Percentiles rank a stretch among this genome's conserved stretches.
These are phyloP conservation scores for Rhynchotus rufescens DNA, from an alignment of 2,797 vertebrate species.

Conservation along the genomic window DNA sequence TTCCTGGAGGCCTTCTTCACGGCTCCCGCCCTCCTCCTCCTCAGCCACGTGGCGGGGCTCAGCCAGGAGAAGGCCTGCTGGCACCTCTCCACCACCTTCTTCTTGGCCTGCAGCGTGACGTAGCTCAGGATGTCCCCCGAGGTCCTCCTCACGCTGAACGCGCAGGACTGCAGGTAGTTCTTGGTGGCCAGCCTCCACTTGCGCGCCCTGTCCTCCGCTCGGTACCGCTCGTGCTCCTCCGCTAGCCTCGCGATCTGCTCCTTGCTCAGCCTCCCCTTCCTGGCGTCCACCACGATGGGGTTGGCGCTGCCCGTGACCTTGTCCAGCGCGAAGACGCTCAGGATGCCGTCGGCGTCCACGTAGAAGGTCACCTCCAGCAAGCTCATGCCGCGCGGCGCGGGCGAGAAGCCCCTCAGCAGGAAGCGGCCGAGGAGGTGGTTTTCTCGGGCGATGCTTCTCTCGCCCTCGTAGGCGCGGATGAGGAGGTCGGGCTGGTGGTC, in stretches of 20 bases:
- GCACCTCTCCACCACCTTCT: constrained; percentile 78
- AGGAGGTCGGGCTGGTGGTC: constrained; percentile 83
- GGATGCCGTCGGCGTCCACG: constrained; percentile 83
- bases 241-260: constrained; percentile 83
- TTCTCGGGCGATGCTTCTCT: constrained; percentile 84
- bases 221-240: constrained; percentile 78
- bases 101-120: constrained; percentile 76
- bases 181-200: constrained; percentile 72
- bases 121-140: constrained; percentile 78
- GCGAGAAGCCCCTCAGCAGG: constrained; percentile 79
- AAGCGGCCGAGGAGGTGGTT: constrained; percentile 85
- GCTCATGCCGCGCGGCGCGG: constrained; percentile 79
- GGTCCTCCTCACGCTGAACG: constrained; percentile 78
- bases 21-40: constrained; percentile 81
- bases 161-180: constrained; percentile 76
- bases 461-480: constrained; percentile 83
- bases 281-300: constrained; percentile 84
- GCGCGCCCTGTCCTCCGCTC: constrained; percentile 73
- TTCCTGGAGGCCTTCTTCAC: constrained; percentile 81
- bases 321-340: constrained; percentile 81
- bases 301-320: constrained; percentile 84
- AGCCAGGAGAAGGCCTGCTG: constrained; percentile 80
- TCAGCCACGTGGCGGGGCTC: constrained; percentile 83
- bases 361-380: constrained; percentile 84
- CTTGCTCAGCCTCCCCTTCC: constrained; percentile 78